Evolutionary conservation across 1,140 invertebrate genomes (phyloP).

Genomic region (Proales similis): DNA sequence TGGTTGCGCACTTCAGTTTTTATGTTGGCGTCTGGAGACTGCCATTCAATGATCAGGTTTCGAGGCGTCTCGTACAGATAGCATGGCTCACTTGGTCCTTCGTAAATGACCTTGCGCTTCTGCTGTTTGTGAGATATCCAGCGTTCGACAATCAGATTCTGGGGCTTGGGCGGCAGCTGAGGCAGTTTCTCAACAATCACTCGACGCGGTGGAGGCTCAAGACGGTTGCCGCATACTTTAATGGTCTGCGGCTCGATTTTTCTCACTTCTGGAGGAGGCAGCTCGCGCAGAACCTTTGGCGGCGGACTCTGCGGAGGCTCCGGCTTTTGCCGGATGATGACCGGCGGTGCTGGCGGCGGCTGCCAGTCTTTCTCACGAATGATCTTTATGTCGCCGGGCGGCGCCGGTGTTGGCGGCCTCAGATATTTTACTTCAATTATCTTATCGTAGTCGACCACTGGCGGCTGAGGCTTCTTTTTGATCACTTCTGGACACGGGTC

Average conservation of each 20-base stretch:
- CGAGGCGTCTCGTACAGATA: background rate
- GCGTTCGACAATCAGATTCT: slow-evolving; percentile 34
- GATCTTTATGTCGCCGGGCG: slow-evolving; percentile 33
- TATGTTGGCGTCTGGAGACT: background rate
- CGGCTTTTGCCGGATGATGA: slow-evolving; percentile 35
- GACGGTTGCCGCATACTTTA: background rate
- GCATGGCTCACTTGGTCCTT: slow-evolving; percentile 6
- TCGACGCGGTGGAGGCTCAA: slow-evolving; percentile 34
- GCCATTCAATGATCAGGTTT: slow-evolving; percentile 37
- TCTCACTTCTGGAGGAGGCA: slow-evolving; percentile 6
- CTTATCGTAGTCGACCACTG: slow-evolving; percentile 20
- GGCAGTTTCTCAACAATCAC: slow-evolving; percentile 35
- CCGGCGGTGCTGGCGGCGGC: slow-evolving; percentile 22
- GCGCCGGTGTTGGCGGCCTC: slow-evolving; percentile 25
- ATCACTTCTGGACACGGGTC: slow-evolving; percentile 33
- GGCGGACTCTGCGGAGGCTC: slow-evolving; percentile 3
- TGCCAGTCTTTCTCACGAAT: background rate
- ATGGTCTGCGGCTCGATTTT: slow-evolving; percentile 4
- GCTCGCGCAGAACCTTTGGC: slow-evolving; percentile 33
- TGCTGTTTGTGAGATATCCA: slow-evolving; percentile 30
- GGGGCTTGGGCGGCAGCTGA: slow-evolving; percentile 34
- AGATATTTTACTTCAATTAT: slow-evolving; percentile 31
- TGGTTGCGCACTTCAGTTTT: slow-evolving; percentile 18
- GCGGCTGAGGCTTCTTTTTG: background rate
- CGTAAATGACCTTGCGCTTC: slow-evolving; percentile 32